phyloP scores from a whole-genome alignment of 2,888 invertebrate species.

The Tetrapedia diversipes region DNA sequence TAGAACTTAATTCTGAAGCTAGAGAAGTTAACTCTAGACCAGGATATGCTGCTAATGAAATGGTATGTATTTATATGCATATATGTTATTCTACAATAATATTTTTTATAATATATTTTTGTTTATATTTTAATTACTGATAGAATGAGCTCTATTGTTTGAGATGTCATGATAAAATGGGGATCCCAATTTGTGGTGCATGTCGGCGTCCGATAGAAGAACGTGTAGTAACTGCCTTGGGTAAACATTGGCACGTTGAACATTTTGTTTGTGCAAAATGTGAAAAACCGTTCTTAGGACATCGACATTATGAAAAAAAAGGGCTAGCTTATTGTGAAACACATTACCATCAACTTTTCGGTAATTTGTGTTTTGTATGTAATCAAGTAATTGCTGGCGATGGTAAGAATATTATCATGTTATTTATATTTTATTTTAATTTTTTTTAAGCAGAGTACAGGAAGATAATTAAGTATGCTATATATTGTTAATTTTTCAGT shows the following conservation, averaged over 20 bases:
- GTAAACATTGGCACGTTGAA: constrained; percentile 99
- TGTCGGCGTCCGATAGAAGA: constrained; percentile 99
- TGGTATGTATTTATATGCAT: constrained; percentile 84
- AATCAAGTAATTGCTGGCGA: constrained; percentile 99
- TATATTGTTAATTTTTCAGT: constrained; percentile 86
- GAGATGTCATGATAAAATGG: constrained; percentile 99
- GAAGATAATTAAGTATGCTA: constrained; percentile 7
- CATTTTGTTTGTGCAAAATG: constrained; percentile 99
- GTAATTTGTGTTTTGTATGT: constrained; percentile 99
- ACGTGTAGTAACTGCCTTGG: constrained; percentile 98
- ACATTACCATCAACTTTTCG: constrained; percentile 99
- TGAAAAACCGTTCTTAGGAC: constrained; percentile 99
- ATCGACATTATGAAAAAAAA: constrained; percentile 99
- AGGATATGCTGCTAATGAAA: constrained; percentile 94
- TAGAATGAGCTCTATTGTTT: constrained; percentile 98
- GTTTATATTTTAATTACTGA: neutral
- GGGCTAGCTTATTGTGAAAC: constrained; percentile 99
- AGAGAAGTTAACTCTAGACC: constrained; percentile 96
- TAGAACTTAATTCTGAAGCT: constrained; percentile 97
- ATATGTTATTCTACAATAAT: neutral
- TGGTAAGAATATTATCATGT: constrained; percentile 86
- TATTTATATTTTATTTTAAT: constrained; percentile 3
- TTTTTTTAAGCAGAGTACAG: constrained; percentile 8
- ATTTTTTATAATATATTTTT: neutral
- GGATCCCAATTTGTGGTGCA: constrained; percentile 99